phyloP scores from a whole-genome alignment of 2,797 vertebrate species.

The Argyrosomus regius region DNA sequence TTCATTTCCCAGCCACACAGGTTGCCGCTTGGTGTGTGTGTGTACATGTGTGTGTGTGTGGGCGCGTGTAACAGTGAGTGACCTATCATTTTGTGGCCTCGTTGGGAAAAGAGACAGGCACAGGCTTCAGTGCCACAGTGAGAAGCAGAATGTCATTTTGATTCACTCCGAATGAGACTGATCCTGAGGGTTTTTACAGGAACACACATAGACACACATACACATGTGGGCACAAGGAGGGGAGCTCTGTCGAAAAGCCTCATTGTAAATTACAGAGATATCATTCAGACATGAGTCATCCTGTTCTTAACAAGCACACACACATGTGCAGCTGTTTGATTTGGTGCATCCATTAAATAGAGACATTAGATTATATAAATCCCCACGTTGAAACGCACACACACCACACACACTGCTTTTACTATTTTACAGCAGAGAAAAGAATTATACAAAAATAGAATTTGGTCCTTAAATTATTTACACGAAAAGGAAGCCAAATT shows the following conservation, averaged over 20 bases:
- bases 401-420: constrained; percentile 14
- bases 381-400: neutral
- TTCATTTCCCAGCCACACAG: too few species aligned
- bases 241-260: constrained; percentile 44
- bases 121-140: constrained; percentile 55
- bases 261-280: constrained; percentile 58
- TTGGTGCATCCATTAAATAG: constrained; percentile 38
- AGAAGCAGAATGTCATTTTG: constrained; percentile 66
- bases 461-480: constrained; percentile 54
- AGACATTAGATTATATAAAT: constrained; percentile 39
- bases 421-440: constrained; percentile 32
- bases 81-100: constrained; percentile 53
- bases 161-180: constrained; percentile 66
- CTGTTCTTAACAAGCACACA: constrained; percentile 23
- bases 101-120: constrained; percentile 55
- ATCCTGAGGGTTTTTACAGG: constrained; percentile 51
- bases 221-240: constrained; percentile 8
- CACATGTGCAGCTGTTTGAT: constrained; percentile 33
- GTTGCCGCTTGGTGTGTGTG: too few species aligned
- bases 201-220: constrained; percentile 29
- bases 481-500: constrained; percentile 27
- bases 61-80: constrained; percentile 23
- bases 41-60: neutral
- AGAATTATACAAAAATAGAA: constrained; percentile 38
- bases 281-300: constrained; percentile 62